Percentiles rank a stretch among this genome's conserved stretches.
phyloP scores from a whole-genome alignment of 2,113 vertebrate genomes.

The Sinocyclocheilus grahami region DNA sequence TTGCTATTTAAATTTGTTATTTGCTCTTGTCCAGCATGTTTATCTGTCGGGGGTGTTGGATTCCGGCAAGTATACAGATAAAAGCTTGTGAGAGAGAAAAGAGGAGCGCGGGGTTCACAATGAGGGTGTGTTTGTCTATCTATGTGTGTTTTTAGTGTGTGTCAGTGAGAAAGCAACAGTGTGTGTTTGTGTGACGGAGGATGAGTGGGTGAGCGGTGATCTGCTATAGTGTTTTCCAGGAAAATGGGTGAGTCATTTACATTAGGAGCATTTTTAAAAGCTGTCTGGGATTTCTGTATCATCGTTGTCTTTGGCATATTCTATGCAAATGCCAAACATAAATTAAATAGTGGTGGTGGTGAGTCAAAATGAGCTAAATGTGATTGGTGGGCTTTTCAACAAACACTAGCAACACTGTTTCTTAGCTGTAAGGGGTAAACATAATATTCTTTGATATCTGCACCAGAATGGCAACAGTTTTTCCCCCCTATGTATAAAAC shows the following conservation, averaged over 20 bases:
- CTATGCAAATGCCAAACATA: conserved; percentile 19
- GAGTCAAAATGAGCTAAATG: conserved; percentile 8
- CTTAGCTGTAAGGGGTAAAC: conserved; percentile 22
- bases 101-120: not conserved
- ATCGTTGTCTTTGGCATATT: not conserved
- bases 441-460: not conserved
- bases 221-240: conserved; percentile 26
- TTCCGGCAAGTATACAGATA: conserved; percentile 31
- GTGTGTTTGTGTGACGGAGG: conserved; percentile 20
- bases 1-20: conserved; percentile 19
- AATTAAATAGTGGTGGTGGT: not conserved
- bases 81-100: conserved; percentile 27
- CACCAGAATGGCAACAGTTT: not conserved
- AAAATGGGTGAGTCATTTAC: conserved; percentile 28
- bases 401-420: not conserved
- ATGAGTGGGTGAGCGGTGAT: conserved; percentile 17
- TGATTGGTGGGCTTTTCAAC: not conserved
- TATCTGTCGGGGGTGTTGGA: conserved; percentile 33
- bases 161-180: not conserved
- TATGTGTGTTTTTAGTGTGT: conserved; percentile 35
- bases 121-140: conserved; percentile 37
- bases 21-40: conserved; percentile 20
- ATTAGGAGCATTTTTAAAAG: conserved; percentile 36
- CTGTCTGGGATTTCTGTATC: conserved; percentile 38
- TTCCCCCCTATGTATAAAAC: not conserved